Evolutionary conservation across 2,888 invertebrate genomes (phyloP), one percentile per base, ranked within the genome.

Genomic region (Emmelina monodactyla): DNA sequence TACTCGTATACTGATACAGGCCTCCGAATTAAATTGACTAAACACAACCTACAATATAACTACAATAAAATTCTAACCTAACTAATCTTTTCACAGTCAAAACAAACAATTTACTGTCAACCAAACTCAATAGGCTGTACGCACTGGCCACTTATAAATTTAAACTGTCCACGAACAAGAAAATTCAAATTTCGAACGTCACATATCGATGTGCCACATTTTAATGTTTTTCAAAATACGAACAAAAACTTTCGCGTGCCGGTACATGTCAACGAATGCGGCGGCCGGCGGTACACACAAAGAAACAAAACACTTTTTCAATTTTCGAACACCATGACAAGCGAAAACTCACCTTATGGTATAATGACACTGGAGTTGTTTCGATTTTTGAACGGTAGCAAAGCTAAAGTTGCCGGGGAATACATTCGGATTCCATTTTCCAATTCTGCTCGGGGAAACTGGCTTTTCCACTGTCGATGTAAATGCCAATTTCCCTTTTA

Each of bases 181-280:
- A 3, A 25, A 25, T n/a, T 25, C 11, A 3, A 7, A 25, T 7
- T 3, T 11, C 53, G 43, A 60, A 56, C 50, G 54, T 62, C 59
- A 63, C 57, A 59, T 65, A 57, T 55, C 56, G 48, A 59, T 10
- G 25, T 25, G n/a, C 9, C 4, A 25, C 34, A 43, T 52, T 53
- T 55, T 53, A 47, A 56, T 59, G 62, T 62, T 61, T 60, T 53
- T 40, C 11, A 43, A 50, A 55, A 53, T 62, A 58, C 54, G 62
- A 73, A 73, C 66, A 76, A 76, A 72, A 73, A 66, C 70, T 62
- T 70, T 69, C 76, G 68, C 75, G 76, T 70, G 68, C 70, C 75
- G 65, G 67, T 59, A 72, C 73, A 67, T 67, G 63, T 67, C 65
- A 61, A 52, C 72, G 68, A 75, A 73, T 75, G 76, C 70, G 65